Evolutionary conservation across 2,113 vertebrate species (phyloP), one percentile per base, ranked within the genome.

Genomic region (Daphoenositta chrysoptera): DNA sequence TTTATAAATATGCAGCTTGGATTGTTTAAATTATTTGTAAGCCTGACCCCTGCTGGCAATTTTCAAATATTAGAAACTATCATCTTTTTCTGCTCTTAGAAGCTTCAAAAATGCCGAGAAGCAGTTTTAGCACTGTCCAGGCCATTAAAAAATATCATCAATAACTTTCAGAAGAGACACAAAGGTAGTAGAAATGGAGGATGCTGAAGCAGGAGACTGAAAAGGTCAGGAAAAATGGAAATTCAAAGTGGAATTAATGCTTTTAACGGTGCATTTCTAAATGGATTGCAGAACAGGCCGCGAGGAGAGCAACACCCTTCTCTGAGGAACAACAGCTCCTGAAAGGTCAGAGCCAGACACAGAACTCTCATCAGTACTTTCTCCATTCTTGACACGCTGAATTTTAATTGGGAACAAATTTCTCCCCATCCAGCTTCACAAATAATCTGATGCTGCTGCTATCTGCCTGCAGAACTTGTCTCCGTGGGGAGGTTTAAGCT

Each of bases 1-100:
- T 66, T 81, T 50, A 68, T n/a, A 81, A 94, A 93, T 77, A 93
- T 24, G 76, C 68, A 90, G 84, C 42, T 83, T 51, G 39, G 90
- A 83, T 86, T 60, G 71, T 37, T 88, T 93, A 94, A 96, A 95
- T 90, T 93, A 97, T 86, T 96, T 93, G 93, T 96, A 96, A 96
- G 94, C 95, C 94, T 10, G 95, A 94, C 96, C 96, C 87, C 94
- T 96, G 93, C 96, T 96, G 96, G 95, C 63, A 93, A 85, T 92
- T 87, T 93, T 83, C 87, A 92, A 76, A 93, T 83, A 85, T 60
- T 83, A 86, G 63, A 30, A 82, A 85, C 4, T 27, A 57, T 44
- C 64, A 9, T 48, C 6, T 48, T 93, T 65, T 70, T 54, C 42
- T 60, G 23, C 33, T 88, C 48, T 71, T 81, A n/a, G 71, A 92